phyloP scores from a whole-genome alignment of 2,888 invertebrate species.

The Coenonympha arcania region DNA sequence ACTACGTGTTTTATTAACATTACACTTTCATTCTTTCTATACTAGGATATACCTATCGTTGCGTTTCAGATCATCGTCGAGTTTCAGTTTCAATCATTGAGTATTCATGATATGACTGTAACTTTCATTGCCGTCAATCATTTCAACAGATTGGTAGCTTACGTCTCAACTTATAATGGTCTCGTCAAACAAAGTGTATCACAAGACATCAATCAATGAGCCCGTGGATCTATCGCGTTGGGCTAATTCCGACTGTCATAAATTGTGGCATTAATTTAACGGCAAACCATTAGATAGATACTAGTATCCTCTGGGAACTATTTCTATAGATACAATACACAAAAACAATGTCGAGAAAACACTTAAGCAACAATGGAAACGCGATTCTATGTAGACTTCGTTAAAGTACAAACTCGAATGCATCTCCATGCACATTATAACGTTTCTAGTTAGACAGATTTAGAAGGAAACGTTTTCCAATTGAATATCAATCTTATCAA shows the following conservation, averaged over 20 bases:
- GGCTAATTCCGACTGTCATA: slow-evolving; percentile 67
- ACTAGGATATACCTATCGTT: too few relatives aligned
- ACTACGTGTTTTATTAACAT: too few relatives aligned
- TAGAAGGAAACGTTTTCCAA: slow-evolving; percentile 29
- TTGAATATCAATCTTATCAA: slow-evolving; percentile 55
- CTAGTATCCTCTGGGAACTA: slow-evolving; percentile 73
- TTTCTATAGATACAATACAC: slow-evolving; percentile 40
- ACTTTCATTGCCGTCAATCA: not conserved
- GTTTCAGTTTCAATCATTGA: not conserved
- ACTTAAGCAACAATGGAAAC: slow-evolving; percentile 13
- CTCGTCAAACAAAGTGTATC: slow-evolving; percentile 22
- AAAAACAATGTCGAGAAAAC: slow-evolving; percentile 4
- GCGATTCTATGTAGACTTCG: slow-evolving; percentile 13
- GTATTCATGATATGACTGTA: not conserved
- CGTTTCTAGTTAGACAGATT: slow-evolving; percentile 11
- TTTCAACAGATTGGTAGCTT: not conserved
- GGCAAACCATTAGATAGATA: slow-evolving; percentile 65
- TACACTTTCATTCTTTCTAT: too few relatives aligned
- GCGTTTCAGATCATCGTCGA: too few relatives aligned
- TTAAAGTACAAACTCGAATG: slow-evolving; percentile 30
- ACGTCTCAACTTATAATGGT: slow-evolving; percentile 10
- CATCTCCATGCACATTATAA: slow-evolving; percentile 22
- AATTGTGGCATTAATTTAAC: slow-evolving; percentile 73
- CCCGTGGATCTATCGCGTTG: slow-evolving; percentile 40
- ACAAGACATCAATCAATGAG: slow-evolving; percentile 39